Conservation (phyloP, 2,113 vertebrate species). For the Pomatostomus ruficeps region DNA sequence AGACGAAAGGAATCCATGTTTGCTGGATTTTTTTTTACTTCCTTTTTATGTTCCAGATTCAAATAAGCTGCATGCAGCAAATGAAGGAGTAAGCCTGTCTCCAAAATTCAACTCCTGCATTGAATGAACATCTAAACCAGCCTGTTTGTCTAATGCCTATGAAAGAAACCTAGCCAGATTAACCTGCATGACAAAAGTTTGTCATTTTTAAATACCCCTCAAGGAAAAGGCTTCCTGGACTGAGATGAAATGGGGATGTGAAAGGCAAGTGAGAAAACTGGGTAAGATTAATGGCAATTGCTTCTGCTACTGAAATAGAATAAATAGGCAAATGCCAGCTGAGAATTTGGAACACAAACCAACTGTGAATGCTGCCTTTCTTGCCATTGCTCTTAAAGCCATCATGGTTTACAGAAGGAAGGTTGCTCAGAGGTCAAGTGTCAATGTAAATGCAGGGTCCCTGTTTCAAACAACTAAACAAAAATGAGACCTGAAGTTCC, state of each 20-base stretch:
- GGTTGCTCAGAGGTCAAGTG: neutral
- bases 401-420: neutral
- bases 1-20: neutral
- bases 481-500: neutral
- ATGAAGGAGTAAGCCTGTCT: neutral
- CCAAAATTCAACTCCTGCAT: neutral
- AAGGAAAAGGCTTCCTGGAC: neutral
- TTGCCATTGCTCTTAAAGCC: neutral
- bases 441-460: neutral
- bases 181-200: neutral
- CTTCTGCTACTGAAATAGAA: neutral
- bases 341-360: neutral
- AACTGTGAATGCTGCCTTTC: neutral
- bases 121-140: neutral
- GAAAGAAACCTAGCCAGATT: neutral
- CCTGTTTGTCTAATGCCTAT: neutral
- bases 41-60: neutral
- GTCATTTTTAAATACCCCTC: neutral
- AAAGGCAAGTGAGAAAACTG: neutral
- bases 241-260: neutral
- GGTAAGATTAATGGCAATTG: neutral
- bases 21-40: fast-evolving
- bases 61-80: neutral
- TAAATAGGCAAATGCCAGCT: neutral
- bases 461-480: neutral